Evolutionary conservation across 2,888 invertebrate genomes (phyloP).

Genomic region (Sipha maydis): DNA sequence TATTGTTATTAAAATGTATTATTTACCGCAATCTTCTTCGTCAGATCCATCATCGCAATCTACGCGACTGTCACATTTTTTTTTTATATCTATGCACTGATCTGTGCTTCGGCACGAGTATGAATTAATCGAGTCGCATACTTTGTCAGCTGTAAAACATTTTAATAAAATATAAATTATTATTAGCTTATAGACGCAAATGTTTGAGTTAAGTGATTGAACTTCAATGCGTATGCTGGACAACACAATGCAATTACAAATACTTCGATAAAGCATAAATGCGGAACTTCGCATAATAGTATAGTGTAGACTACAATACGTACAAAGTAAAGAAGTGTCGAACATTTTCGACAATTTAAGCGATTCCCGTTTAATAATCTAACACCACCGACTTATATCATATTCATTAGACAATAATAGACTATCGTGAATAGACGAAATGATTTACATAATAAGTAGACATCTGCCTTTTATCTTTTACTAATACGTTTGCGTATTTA

Average conservation of each 20-base stretch:
- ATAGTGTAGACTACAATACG: background rate
- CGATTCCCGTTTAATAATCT: background rate
- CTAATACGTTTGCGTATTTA: background rate
- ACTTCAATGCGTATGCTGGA: conserved; percentile 2
- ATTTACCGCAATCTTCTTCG: conserved; percentile 72
- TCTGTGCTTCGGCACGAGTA: conserved; percentile 37
- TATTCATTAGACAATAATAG: background rate
- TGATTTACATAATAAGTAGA: background rate
- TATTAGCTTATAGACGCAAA: background rate
- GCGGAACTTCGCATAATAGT: background rate
- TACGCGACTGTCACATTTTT: conserved; percentile 64
- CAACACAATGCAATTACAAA: conserved; percentile 19
- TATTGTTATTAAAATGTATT: too few species aligned
- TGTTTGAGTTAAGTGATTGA: background rate
- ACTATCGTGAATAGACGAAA: background rate
- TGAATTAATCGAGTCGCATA: conserved; percentile 17
- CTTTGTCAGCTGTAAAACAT: conserved; percentile 20
- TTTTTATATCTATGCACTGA: conserved; percentile 35
- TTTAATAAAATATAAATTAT: background rate
- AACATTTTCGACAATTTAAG: background rate
- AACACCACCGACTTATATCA: background rate
- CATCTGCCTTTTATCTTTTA: background rate
- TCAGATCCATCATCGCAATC: conserved; percentile 76
- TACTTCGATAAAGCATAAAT: conserved; percentile 23
- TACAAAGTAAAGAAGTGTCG: background rate